These are phyloP conservation scores for Paramormyrops kingsleyae DNA, from an alignment of 2,113 vertebrate genomes.

Conservation along the genomic window DNA sequence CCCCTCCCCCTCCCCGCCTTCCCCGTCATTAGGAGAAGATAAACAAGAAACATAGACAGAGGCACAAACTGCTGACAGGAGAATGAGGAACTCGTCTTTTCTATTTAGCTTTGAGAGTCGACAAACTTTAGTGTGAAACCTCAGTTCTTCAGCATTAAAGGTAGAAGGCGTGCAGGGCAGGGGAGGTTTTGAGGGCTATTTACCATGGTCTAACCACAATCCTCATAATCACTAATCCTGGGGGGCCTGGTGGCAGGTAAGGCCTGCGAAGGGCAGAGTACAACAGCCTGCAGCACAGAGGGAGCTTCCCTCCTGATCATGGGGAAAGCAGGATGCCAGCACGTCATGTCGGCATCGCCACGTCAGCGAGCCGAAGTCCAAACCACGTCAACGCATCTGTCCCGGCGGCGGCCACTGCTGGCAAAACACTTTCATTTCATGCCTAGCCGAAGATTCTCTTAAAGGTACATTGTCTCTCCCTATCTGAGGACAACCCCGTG, in stretches of 20 bases:
- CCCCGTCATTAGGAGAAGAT: neutral
- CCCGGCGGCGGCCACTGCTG: neutral
- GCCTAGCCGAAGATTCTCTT: neutral
- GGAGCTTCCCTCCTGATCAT: neutral
- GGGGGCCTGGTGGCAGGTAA: neutral
- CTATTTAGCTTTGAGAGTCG: neutral
- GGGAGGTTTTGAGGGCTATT: neutral
- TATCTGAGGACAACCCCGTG: neutral
- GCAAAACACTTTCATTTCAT: neutral
- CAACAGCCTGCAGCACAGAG: neutral
- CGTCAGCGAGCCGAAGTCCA: neutral
- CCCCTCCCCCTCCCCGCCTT: neutral
- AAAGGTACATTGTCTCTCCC: neutral
- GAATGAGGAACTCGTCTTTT: neutral
- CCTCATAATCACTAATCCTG: neutral
- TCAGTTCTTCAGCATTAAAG: neutral
- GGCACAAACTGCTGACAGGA: neutral
- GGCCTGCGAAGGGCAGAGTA: neutral
- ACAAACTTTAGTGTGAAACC: neutral
- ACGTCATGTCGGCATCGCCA: neutral
- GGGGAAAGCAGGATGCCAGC: neutral
- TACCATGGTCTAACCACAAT: neutral
- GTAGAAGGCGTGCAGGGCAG: neutral
- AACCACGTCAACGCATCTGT: too few relatives aligned
- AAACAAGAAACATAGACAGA: neutral